Evolutionary conservation across 1,140 invertebrate genomes (phyloP).

Genomic region (Lithobius niger): DNA sequence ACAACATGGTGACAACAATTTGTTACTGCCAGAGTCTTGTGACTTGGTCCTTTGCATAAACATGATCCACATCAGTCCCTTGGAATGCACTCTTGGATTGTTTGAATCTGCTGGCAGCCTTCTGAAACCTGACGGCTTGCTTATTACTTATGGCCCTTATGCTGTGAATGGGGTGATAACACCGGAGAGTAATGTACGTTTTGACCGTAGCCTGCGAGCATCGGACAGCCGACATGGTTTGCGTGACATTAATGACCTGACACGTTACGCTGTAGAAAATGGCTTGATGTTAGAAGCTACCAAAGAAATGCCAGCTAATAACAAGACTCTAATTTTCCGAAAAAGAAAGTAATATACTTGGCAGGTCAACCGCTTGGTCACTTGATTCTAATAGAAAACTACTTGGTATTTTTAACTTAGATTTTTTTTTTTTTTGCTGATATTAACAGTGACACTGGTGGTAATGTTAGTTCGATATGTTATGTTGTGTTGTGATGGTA

Average conservation of each 20-base stretch:
- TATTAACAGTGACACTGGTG: too few species aligned
- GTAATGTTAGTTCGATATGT: too few species aligned
- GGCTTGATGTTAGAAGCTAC: constrained; percentile 46
- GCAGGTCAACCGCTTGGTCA: too few species aligned
- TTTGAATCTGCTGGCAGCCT: constrained; percentile 51
- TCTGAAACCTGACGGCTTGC: constrained; percentile 48
- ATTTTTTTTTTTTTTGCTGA: too few species aligned
- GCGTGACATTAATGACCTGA: constrained; percentile 55
- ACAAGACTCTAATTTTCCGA: constrained; percentile 65
- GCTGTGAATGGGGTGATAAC: constrained; percentile 54
- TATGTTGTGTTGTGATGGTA: too few species aligned
- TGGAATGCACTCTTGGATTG: constrained; percentile 51
- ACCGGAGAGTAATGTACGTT: constrained; percentile 66
- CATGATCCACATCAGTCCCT: constrained; percentile 69
- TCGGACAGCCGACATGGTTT: constrained; percentile 59
- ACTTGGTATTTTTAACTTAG: too few species aligned
- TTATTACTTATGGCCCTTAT: constrained; percentile 75
- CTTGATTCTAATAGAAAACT: too few species aligned
- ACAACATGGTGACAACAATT: constrained; percentile 32
- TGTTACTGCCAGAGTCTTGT: constrained; percentile 32
- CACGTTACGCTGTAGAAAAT: constrained; percentile 46
- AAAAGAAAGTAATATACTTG: too few species aligned
- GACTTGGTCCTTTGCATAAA: constrained; percentile 71
- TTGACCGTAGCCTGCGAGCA: constrained; percentile 47
- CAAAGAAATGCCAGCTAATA: constrained; percentile 71